Evolutionary conservation across 2,888 invertebrate species (phyloP).

Genomic region (Xanthorhoe designata): DNA sequence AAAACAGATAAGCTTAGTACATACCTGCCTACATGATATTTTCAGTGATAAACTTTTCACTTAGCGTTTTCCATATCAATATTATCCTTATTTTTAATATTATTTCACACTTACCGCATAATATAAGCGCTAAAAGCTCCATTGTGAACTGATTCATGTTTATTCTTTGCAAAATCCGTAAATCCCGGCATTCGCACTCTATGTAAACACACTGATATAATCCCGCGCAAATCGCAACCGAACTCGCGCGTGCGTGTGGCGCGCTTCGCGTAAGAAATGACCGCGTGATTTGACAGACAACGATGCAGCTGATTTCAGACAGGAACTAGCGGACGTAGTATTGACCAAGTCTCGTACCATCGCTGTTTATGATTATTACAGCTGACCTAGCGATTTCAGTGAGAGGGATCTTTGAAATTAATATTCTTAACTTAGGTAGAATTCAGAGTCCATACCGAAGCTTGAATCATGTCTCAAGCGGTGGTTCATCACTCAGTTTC

Average conservation of each 20-base stretch:
- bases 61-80: neutral
- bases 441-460: no score
- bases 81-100: neutral
- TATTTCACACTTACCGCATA: conserved; percentile 69
- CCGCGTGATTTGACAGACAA: conserved; percentile 43
- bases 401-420: neutral
- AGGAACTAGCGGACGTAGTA: neutral
- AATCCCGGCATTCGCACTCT: conserved; percentile 30
- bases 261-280: conserved; percentile 74
- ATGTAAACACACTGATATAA: conserved; percentile 58
- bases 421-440: no score
- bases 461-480: no score
- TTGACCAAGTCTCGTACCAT: neutral
- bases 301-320: conserved; percentile 8
- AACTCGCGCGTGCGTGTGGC: conserved; percentile 71
- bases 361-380: neutral
- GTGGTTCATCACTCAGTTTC: no score
- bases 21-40: no score
- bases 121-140: conserved; percentile 66
- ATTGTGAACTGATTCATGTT: conserved; percentile 57
- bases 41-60: neutral
- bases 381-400: neutral
- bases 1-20: no score
- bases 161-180: conserved; percentile 33
- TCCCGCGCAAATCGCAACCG: conserved; percentile 54